Base-by-base conservation (phyloP, 2,888 invertebrate genomes). In the Tachystola acroxantha region DNA sequence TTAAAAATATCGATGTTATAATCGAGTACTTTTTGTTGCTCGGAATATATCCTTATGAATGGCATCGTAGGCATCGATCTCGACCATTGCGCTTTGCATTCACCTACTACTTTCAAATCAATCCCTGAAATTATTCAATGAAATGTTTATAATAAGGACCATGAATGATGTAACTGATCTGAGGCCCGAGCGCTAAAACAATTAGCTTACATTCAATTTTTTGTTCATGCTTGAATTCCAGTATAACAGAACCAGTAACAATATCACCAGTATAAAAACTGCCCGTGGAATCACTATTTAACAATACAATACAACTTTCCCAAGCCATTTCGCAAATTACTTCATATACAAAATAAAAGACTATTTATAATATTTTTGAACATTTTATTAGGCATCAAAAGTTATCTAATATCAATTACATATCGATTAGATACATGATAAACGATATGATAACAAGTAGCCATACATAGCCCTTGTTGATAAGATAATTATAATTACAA, bases 201-300 rank as follows among this genome's bases (percentile, higher is more conserved):
- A 20, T 14, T 29, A 24, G 4, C 37, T 60, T 68, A 85, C 85
- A 50, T 53, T 75, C 61, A 40, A 82, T 52, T 54, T 70, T 68
- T 40, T 64, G 59, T 39, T 63, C 62, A 43, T 67, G 64, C 29
- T 69, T 62, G 43, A 79, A 64, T 42, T 77, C 68, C 43, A 85
- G 45, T 33, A 64, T 53, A n/a, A 81, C 62, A 4, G 59, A 60
- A 43, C 85, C 85, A 25, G 85, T 82, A 25, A 85, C 75, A 33
- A 82, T 70, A 53, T 80, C 74, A 41, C 82, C 84, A 7, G 76
- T 61, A 40, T 79, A 80, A 53, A 80, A 70, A 47, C 58, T 64
- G 36, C 67, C 74, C 24, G 68, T 71, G 10, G 70, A 65, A 50
- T 74, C 70, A 60, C 71, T 75, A 42, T 84, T 75, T 20, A 85